These are phyloP conservation scores for Salvelinus sp. DNA, from an alignment of 2,113 vertebrate genomes.

Conservation along the genomic window DNA sequence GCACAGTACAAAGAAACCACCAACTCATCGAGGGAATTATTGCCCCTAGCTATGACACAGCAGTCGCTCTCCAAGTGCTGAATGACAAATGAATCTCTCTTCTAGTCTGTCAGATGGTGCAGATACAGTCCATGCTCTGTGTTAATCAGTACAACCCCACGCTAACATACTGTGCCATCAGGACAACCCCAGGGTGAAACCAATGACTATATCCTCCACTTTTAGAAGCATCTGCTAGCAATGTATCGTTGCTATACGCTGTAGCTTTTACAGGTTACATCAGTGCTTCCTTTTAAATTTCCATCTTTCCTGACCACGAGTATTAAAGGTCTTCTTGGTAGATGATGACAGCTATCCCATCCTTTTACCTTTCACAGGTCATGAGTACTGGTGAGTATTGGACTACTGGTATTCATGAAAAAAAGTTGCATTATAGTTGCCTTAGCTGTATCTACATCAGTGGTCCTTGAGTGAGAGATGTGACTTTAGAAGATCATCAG, in stretches of 20 bases:
- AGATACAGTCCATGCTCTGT: conserved; percentile 69
- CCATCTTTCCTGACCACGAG: no score
- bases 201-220: conserved; percentile 60
- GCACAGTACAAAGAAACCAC: no score
- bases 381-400: no score
- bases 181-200: conserved; percentile 60
- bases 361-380: no score
- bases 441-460: no score
- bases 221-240: conserved; percentile 5
- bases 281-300: no score
- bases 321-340: no score
- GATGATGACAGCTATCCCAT: no score
- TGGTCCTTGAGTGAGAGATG: no score
- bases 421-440: no score
- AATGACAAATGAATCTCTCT: conserved; percentile 73
- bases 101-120: conserved; percentile 69
- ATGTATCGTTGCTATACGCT: neutral
- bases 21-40: neutral
- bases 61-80: conserved; percentile 60
- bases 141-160: conserved; percentile 70
- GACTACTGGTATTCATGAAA: neutral
- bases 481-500: no score
- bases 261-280: no score
- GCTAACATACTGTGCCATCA: conserved; percentile 57
- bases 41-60: conserved; percentile 66